phyloP scores from a whole-genome alignment of 2,113 vertebrate genomes.

The Psilopogon haemacephalus region DNA sequence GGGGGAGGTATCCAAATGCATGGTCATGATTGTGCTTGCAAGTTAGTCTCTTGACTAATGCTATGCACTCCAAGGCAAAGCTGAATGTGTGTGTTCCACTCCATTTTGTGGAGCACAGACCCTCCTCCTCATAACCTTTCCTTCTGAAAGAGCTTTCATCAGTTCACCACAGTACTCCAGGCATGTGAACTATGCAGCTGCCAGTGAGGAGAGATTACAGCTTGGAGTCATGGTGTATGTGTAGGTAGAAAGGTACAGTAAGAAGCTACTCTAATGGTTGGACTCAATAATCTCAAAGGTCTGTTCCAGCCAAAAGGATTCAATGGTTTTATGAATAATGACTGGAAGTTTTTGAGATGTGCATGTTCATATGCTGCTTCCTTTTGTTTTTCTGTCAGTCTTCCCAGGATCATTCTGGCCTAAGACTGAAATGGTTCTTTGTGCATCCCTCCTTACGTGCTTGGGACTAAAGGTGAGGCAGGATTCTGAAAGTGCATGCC shows the following conservation, averaged over 20 bases:
- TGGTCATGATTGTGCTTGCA: background rate
- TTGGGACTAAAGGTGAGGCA: conserved; percentile 50
- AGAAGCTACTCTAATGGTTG: background rate
- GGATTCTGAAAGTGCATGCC: conserved; percentile 33
- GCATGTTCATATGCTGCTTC: conserved; percentile 5
- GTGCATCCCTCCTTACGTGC: conserved; percentile 15
- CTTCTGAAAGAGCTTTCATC: background rate
- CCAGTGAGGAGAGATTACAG: background rate
- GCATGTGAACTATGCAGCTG: background rate
- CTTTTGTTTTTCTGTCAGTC: conserved; percentile 49
- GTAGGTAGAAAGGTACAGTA: background rate
- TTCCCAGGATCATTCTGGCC: conserved; percentile 44
- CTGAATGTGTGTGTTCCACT: accelerated
- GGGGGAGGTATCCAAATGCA: background rate
- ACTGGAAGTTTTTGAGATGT: background rate
- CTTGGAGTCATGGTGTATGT: background rate
- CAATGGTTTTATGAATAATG: background rate
- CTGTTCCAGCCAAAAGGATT: too few relatives aligned
- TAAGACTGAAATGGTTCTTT: conserved; percentile 49
- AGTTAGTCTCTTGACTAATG: background rate
- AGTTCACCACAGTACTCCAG: background rate
- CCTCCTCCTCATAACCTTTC: background rate
- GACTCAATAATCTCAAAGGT: too few relatives aligned
- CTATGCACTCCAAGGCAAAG: background rate
- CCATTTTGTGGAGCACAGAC: background rate